Evolutionary conservation across 2,113 vertebrate genomes (phyloP).

Genomic region (Petaurus breviceps): DNA sequence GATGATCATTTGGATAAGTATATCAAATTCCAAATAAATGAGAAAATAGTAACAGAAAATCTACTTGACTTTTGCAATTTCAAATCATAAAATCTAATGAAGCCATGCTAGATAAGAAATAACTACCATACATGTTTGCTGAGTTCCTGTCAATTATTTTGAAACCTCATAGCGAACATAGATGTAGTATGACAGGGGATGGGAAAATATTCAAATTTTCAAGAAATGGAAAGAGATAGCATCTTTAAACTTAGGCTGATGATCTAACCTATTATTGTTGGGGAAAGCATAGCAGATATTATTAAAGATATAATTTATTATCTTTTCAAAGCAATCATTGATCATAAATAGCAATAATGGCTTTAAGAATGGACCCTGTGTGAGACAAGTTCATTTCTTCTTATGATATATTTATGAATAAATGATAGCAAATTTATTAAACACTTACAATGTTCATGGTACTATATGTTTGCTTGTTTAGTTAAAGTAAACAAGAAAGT

Average conservation of each 20-base stretch:
- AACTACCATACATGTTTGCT: not conserved
- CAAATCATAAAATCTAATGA: not conserved
- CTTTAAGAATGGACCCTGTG: not conserved
- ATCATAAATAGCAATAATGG: not conserved
- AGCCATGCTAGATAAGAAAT: not conserved
- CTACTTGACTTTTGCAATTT: not conserved
- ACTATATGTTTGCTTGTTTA: not conserved
- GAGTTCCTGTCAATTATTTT: not conserved
- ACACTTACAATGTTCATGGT: not conserved
- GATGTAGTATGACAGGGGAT: rapidly evolving
- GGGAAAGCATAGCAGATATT: not conserved
- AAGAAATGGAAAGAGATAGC: not conserved
- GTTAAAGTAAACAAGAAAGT: not conserved
- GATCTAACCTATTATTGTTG: not conserved
- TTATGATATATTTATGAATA: not conserved
- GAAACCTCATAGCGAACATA: not conserved
- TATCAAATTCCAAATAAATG: not conserved
- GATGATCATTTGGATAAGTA: not conserved
- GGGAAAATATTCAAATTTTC: not conserved
- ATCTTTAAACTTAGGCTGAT: not conserved
- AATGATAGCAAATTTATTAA: not conserved
- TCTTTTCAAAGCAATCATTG: not conserved
- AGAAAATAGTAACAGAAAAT: not conserved
- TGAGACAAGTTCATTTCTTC: not conserved
- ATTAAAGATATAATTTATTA: not conserved